Percentiles rank a stretch among this genome's conserved stretches.
These are phyloP conservation scores for Aythya fuligula DNA, from an alignment of 2,797 vertebrate species.

Conservation along the genomic window DNA sequence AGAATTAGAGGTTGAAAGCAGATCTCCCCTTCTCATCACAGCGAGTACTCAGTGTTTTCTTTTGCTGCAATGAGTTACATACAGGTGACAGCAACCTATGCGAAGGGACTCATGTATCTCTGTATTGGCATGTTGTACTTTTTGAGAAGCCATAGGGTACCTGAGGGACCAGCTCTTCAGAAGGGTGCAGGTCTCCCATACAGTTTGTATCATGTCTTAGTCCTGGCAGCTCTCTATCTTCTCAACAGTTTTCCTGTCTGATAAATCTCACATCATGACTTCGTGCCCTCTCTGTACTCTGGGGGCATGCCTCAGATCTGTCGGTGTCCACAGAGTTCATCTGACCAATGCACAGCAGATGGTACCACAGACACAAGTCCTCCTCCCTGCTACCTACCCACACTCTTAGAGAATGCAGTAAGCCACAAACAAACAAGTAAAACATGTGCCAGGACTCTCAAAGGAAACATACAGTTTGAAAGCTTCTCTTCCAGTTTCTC, in stretches of 20 bases:
- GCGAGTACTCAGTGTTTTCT: rapidly evolving
- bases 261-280: not conserved
- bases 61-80: not conserved
- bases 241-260: not conserved
- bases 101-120: not conserved
- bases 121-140: not conserved
- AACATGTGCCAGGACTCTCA: not conserved
- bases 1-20: not conserved
- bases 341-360: not conserved
- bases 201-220: not conserved
- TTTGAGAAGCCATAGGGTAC: not conserved
- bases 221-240: not conserved
- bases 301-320: not conserved
- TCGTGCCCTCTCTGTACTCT: not conserved
- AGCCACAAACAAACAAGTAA: not conserved
- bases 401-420: not conserved
- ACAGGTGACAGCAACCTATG: not conserved
- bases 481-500: not conserved
- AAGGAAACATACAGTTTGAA: not conserved
- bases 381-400: not conserved
- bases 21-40: not conserved
- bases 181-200: not conserved
- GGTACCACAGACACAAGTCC: not conserved
- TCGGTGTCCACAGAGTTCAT: not conserved
- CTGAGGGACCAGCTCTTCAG: not conserved